Evolutionary conservation across 2,113 vertebrate species (phyloP).

Genomic region (Ursus arctos): DNA sequence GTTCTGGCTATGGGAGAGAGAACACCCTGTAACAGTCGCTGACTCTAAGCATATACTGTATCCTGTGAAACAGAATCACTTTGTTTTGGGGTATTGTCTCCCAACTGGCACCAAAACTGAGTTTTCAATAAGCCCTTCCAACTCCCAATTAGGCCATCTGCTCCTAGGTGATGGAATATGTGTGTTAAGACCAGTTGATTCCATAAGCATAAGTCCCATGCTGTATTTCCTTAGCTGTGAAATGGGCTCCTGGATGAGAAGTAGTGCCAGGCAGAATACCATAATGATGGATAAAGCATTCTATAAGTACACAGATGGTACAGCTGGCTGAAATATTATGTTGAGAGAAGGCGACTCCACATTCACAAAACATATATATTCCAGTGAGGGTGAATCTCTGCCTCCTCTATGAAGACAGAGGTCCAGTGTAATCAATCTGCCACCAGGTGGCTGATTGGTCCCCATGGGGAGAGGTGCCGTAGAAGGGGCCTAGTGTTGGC

Average conservation of each 20-base stretch:
- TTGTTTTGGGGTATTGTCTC: background rate
- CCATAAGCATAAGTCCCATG: background rate
- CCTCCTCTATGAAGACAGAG: background rate
- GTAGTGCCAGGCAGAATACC: background rate
- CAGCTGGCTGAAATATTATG: background rate
- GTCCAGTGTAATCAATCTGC: background rate
- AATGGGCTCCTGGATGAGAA: background rate
- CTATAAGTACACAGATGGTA: background rate
- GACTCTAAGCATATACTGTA: background rate
- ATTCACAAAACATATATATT: background rate
- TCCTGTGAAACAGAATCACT: background rate
- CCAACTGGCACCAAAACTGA: background rate
- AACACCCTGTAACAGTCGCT: background rate
- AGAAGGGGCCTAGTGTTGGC: background rate
- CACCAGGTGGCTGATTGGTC: background rate
- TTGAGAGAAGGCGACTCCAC: background rate
- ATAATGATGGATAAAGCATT: background rate
- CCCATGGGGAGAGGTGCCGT: background rate
- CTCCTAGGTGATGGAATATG: background rate
- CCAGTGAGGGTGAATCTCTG: background rate
- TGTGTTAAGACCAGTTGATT: background rate
- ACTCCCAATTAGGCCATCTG: background rate
- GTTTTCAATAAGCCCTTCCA: background rate
- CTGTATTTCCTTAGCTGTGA: background rate
- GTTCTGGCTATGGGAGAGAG: background rate